Evolutionary conservation across 1,140 invertebrate species (phyloP).

Genomic region (Pogonomyrmex californicus): DNA sequence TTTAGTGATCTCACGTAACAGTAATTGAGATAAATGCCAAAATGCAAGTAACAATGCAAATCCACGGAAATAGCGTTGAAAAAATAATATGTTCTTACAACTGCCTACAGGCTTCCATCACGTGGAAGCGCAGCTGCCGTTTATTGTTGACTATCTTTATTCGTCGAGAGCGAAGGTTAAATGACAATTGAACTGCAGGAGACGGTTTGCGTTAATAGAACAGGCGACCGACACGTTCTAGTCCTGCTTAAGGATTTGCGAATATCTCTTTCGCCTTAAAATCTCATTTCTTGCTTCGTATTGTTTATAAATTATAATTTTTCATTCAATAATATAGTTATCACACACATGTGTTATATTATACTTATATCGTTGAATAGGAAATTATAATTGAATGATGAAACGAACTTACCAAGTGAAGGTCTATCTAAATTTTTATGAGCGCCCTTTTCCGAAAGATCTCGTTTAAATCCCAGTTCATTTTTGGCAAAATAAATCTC

Average conservation of each 20-base stretch:
- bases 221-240: neutral
- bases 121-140: conserved; percentile 77
- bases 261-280: neutral
- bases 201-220: conserved; percentile 62
- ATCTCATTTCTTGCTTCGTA: neutral
- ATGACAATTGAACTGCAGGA: conserved; percentile 78
- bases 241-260: conserved; percentile 25
- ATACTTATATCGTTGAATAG: too few relatives aligned
- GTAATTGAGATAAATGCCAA: neutral
- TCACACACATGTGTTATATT: too few relatives aligned
- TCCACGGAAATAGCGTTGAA: neutral
- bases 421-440: too few relatives aligned
- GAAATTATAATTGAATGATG: too few relatives aligned
- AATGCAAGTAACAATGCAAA: neutral
- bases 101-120: conserved; percentile 59
- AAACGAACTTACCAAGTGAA: too few relatives aligned
- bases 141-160: conserved; percentile 68
- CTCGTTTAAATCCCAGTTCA: too few relatives aligned
- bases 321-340: neutral
- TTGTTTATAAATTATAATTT: neutral
- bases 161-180: conserved; percentile 75
- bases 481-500: too few relatives aligned
- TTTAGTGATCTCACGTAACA: conserved; percentile 6
- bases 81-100: neutral
- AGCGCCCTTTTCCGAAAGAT: too few relatives aligned